phyloP scores from a whole-genome alignment of 30 jellyfish, hydroid and myxozoan genomes.

The Chrysaora quinquecirrha region DNA sequence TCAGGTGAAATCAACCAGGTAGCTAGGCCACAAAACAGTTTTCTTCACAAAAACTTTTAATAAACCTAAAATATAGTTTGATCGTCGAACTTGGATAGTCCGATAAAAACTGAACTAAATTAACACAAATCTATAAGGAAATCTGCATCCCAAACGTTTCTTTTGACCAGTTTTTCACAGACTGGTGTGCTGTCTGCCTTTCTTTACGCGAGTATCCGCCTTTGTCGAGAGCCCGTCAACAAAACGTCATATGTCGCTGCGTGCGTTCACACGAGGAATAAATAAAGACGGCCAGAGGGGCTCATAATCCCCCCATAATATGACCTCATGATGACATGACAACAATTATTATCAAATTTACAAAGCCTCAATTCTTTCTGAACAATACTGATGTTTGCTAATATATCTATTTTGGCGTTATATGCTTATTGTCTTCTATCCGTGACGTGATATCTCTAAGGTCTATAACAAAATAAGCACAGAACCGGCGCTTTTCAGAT shows the following conservation, averaged over 20 bases:
- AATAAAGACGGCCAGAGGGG: no score
- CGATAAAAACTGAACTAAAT: not conserved
- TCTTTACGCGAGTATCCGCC: not conserved
- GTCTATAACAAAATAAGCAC: no score
- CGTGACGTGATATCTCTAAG: no score
- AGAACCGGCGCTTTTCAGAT: no score
- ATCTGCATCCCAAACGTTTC: not conserved
- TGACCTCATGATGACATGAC: not conserved
- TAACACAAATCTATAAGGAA: not conserved
- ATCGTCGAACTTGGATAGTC: no score
- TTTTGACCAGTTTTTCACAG: not conserved
- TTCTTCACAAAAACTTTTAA: no score
- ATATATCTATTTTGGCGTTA: no score
- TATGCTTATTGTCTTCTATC: no score
- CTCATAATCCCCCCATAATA: not conserved
- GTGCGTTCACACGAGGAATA: not conserved
- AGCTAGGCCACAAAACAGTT: no score
- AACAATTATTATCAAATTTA: not conserved
- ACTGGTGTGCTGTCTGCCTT: not conserved
- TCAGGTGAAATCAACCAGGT: no score
- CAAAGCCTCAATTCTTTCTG: not conserved
- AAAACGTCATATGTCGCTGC: not conserved
- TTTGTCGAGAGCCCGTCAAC: not conserved
- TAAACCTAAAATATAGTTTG: no score
- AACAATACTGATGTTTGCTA: no score